A percentile compares a stretch with the other conserved stretches of the same genome.
Conservation (phyloP, 2,888 invertebrate species). For the Ophioninae sp. region DNA sequence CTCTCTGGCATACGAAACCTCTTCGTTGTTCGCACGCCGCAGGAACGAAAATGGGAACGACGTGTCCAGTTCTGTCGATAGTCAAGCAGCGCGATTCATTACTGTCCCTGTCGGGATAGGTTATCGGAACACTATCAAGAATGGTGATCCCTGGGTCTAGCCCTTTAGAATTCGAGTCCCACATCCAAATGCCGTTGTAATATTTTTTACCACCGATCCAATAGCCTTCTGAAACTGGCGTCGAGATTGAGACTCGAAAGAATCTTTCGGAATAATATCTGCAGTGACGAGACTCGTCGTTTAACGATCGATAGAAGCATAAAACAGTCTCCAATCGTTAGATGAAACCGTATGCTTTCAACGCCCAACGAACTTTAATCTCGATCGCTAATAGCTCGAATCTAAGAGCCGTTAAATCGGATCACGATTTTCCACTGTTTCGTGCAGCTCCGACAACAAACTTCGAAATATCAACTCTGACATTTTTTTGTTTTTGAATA, state of each 20-base stretch:
- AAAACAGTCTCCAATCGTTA: slow-evolving; percentile 23
- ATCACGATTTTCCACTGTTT: slow-evolving; percentile 1
- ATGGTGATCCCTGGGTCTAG: slow-evolving; percentile 14
- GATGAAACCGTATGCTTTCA: slow-evolving; percentile 22
- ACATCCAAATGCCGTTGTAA: slow-evolving; percentile 58
- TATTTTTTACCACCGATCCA: slow-evolving; percentile 66
- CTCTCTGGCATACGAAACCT: slow-evolving; percentile 67
- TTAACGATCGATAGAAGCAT: slow-evolving; percentile 31
- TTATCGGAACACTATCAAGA: slow-evolving; percentile 6
- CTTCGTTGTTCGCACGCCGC: slow-evolving; percentile 64
- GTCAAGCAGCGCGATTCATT: slow-evolving; percentile 60
- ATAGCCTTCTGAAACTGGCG: slow-evolving; percentile 60
- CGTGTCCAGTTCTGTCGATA: slow-evolving; percentile 60
- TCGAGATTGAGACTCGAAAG: neutral
- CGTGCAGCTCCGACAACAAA: neutral
- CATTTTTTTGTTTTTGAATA: neutral
- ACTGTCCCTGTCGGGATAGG: slow-evolving; percentile 40
- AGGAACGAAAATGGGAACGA: slow-evolving; percentile 62
- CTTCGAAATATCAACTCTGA: neutral
- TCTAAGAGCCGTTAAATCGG: slow-evolving; percentile 1
- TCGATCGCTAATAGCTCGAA: slow-evolving; percentile 32
- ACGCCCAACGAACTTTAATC: slow-evolving; percentile 18
- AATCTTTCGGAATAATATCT: neutral
- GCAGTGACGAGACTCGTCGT: slow-evolving; percentile 5
- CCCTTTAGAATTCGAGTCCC: slow-evolving; percentile 48